Evolutionary conservation across 2,888 invertebrate genomes (phyloP).

Genomic region (Xestia xanthographa): DNA sequence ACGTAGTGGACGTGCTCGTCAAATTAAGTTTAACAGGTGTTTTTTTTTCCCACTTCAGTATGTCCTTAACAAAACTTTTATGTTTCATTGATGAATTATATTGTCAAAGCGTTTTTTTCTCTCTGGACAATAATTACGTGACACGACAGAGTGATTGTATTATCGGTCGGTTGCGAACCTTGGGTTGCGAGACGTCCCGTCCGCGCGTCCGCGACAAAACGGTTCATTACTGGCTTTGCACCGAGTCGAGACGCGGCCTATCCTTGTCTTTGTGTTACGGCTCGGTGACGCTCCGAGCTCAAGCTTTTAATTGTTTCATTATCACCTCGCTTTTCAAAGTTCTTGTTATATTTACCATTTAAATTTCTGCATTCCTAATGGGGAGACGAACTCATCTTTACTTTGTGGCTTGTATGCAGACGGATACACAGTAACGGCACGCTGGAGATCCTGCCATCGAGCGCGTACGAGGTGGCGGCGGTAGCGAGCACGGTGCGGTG

Average conservation of each 20-base stretch:
- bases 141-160: conserved; percentile 62
- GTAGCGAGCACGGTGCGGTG: conserved; percentile 88
- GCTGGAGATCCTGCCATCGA: conserved; percentile 76
- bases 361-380: not conserved
- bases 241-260: not conserved
- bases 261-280: conserved; percentile 10
- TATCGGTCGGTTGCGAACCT: conserved; percentile 51
- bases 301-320: conserved; percentile 41
- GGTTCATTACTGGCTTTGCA: conserved; percentile 22
- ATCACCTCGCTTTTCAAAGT: conserved; percentile 11
- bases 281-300: conserved; percentile 8
- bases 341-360: conserved; percentile 6
- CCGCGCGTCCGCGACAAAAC: conserved; percentile 1
- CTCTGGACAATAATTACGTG: conserved; percentile 60
- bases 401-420: conserved; percentile 48
- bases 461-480: conserved; percentile 51
- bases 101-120: not conserved
- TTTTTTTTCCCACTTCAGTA: not conserved
- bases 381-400: not conserved
- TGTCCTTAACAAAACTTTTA: not conserved
- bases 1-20: not conserved
- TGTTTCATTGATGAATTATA: not conserved
- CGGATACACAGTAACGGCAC: conserved; percentile 80
- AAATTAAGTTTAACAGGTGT: not conserved
- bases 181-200: no score